Percentiles rank a stretch among this genome's conserved stretches.
phyloP scores from a whole-genome alignment of 2,888 invertebrate species.

The Stomorhina lunata region DNA sequence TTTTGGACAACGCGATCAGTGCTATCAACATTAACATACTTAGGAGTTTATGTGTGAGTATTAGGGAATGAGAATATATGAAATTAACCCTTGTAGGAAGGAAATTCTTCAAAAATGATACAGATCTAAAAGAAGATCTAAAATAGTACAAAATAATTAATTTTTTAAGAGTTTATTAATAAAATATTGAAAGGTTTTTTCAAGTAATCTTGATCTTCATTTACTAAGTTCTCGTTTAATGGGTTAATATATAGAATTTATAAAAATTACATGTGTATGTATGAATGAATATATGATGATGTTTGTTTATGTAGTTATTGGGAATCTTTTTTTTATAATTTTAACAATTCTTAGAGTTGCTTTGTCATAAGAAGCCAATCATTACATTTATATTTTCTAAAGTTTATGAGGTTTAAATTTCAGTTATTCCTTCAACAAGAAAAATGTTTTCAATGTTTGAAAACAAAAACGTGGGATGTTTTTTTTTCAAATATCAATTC shows the following conservation, averaged over 20 bases:
- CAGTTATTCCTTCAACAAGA: constrained; percentile 5
- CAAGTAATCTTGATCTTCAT: no score
- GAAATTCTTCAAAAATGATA: no score
- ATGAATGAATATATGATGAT: not conserved
- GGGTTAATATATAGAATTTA: no score
- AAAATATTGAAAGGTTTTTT: no score
- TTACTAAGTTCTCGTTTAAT: no score
- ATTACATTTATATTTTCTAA: constrained; percentile 52
- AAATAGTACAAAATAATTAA: no score
- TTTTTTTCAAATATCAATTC: constrained; percentile 38
- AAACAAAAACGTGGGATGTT: constrained; percentile 19
- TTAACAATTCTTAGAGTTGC: constrained; percentile 39
- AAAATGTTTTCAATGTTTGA: not conserved
- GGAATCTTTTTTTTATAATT: constrained; percentile 48
- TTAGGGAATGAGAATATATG: constrained; percentile 36
- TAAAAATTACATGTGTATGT: no score
- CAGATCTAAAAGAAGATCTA: no score
- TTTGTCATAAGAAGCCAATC: constrained; percentile 60
- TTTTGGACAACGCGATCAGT: constrained; percentile 21
- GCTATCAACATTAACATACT: constrained; percentile 27
- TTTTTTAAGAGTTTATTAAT: no score
- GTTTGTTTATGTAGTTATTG: constrained; percentile 19
- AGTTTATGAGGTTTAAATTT: constrained; percentile 41
- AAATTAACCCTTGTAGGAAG: constrained; percentile 7
- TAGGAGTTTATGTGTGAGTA: not conserved